These are phyloP conservation scores for Magallana gigas DNA, from an alignment of 1,140 invertebrate species.

Conservation along the genomic window DNA sequence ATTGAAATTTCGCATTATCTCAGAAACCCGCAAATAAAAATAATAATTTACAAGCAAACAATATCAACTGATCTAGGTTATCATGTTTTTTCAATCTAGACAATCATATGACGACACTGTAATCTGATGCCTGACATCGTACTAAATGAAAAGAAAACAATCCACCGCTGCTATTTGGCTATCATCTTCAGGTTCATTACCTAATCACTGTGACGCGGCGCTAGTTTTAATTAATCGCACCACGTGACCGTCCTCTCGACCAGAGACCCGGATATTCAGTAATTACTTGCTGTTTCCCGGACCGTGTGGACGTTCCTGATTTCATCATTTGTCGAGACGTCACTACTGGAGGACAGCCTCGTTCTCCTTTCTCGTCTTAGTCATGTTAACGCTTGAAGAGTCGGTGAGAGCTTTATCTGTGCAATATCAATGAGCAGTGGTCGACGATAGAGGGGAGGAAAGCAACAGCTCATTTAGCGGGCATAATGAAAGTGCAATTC, in stretches of 20 bases:
- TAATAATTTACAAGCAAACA: no score
- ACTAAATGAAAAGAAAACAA: not conserved
- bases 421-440: not conserved
- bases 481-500: not conserved
- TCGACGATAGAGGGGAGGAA: not conserved
- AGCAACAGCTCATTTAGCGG: not conserved
- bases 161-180: not conserved
- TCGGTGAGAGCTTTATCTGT: not conserved
- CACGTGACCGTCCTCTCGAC: not conserved
- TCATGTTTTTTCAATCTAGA: no score
- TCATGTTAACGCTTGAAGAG: not conserved
- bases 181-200: slow-evolving; percentile 5
- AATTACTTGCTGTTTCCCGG: not conserved
- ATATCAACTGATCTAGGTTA: no score
- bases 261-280: slow-evolving; percentile 4
- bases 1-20: no score
- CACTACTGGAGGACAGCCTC: not conserved
- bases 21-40: no score
- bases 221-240: slow-evolving; percentile 1
- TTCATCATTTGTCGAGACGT: not conserved
- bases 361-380: not conserved
- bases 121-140: not conserved
- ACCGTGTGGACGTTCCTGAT: not conserved
- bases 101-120: no score
- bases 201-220: not conserved